phyloP scores from a whole-genome alignment of 2,888 invertebrate species.

The Resseliella maxima region DNA sequence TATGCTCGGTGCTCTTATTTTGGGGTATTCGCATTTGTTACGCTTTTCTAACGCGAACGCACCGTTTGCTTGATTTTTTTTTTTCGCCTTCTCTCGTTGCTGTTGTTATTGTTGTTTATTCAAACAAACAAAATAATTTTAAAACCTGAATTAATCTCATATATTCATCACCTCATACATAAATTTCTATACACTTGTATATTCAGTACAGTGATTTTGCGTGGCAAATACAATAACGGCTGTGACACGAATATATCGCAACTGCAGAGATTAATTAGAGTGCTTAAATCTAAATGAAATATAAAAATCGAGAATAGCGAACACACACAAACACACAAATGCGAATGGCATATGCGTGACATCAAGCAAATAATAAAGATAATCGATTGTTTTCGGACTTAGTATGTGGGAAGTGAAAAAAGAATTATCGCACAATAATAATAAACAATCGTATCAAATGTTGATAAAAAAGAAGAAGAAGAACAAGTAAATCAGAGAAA shows the following conservation, averaged over 20 bases:
- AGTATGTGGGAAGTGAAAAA: neutral
- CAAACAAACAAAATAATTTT: neutral
- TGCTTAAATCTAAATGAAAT: neutral
- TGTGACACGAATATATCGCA: conserved; percentile 24
- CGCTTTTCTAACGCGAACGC: neutral
- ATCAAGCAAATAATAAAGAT: neutral
- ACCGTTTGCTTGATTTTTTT: neutral
- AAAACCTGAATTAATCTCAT: neutral
- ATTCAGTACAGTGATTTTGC: neutral
- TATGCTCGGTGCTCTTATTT: conserved; percentile 34
- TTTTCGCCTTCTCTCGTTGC: neutral
- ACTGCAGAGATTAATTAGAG: conserved; percentile 16
- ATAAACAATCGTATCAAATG: neutral
- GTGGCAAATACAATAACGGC: neutral
- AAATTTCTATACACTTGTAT: neutral
- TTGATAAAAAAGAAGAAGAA: neutral
- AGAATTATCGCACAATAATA: neutral
- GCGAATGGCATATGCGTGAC: neutral
- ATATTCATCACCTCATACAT: conserved; percentile 22
- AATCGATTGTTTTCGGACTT: neutral
- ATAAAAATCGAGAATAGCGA: neutral
- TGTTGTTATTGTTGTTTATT: neutral
- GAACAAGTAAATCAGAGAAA: neutral
- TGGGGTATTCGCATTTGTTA: neutral
- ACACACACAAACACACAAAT: neutral